phyloP scores from a whole-genome alignment of 2,797 vertebrate genomes.

The Podarcis siculus region DNA sequence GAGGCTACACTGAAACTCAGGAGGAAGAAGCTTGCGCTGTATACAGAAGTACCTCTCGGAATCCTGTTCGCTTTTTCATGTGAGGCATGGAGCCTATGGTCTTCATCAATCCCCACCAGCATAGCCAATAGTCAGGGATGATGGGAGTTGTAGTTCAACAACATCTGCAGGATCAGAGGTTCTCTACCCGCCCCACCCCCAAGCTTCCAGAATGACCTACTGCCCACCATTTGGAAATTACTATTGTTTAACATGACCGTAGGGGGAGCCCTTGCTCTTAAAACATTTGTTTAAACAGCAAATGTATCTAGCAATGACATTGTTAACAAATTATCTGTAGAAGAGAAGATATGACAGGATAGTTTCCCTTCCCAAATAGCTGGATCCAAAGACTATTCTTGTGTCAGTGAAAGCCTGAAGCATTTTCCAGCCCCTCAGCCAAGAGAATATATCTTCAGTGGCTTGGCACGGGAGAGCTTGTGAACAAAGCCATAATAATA shows the following conservation, averaged over 20 bases:
- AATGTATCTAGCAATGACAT: conserved; percentile 55
- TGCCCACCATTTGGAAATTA: neutral
- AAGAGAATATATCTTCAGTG: conserved; percentile 40
- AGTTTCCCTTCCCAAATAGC: conserved; percentile 57
- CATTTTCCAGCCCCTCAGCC: conserved; percentile 68
- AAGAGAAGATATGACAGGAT: conserved; percentile 53
- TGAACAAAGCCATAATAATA: conserved; percentile 18
- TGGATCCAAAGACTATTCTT: conserved; percentile 56
- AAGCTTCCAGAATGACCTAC: neutral
- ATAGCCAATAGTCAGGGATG: too few relatives aligned
- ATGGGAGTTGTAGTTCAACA: too few relatives aligned
- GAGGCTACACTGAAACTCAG: too few relatives aligned
- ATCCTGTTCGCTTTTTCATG: neutral
- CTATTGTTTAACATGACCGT: conserved; percentile 36
- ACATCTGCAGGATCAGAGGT: too few relatives aligned
- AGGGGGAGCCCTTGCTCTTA: conserved; percentile 49
- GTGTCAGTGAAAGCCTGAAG: conserved; percentile 54
- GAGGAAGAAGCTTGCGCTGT: too few relatives aligned
- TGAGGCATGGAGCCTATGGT: neutral
- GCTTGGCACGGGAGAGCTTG: conserved; percentile 29
- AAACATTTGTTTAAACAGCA: conserved; percentile 24
- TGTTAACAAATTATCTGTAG: conserved; percentile 64
- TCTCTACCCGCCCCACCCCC: too few relatives aligned
- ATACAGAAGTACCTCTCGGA: neutral
- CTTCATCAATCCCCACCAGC: too few relatives aligned